Evolutionary conservation across 1,140 invertebrate species (phyloP), one percentile per base, ranked within the genome.

Genomic region (Heliconius himera): DNA sequence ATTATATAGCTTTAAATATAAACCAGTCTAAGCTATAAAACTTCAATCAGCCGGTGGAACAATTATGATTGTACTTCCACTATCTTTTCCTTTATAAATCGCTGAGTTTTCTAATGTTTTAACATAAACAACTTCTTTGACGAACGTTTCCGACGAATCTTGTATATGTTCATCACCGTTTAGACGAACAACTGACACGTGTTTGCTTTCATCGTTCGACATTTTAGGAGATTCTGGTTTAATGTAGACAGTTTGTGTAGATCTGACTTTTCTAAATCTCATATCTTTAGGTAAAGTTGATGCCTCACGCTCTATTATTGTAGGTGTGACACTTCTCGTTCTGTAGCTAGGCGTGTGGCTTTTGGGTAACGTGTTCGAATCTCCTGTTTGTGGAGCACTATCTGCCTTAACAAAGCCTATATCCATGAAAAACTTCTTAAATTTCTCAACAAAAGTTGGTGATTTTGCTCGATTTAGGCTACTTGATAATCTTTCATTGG

Each of bases 251-350:
- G 93, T 93, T 84, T 94, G 92, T 1, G 92, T 93, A 0, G 92
- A 93, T 70, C 87, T 78, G 0, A 93, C 92, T 84, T 93, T 94
- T 18, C 91, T 82, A 74, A 94, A 94, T 22, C 91, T 86, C 93
- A 94, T 94, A 70, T 94, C 92, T 83, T 94, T 94, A 0, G 93
- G 93, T 74, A 94, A 73, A 8, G 93, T 94, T 1, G 92, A 92
- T 0, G 91, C 82, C 71, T 93, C 92, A 60, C 92, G 82, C 70
- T 92, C 91, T 29, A 79, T 83, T 1, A 78, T 56, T 11, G 83
- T 86, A 1, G 91, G 89, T 0, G 91, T 89, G 3, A 82, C 88
- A 73, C 90, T 92, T 22, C 90, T 82, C 0, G 89, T 89, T 76
- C 91, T 87, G 66, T 91, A 91, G 71, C 91, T 94, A 0, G 90